These are phyloP conservation scores for Plagodis pulveraria DNA, from an alignment of 2,888 invertebrate species.

Conservation along the genomic window DNA sequence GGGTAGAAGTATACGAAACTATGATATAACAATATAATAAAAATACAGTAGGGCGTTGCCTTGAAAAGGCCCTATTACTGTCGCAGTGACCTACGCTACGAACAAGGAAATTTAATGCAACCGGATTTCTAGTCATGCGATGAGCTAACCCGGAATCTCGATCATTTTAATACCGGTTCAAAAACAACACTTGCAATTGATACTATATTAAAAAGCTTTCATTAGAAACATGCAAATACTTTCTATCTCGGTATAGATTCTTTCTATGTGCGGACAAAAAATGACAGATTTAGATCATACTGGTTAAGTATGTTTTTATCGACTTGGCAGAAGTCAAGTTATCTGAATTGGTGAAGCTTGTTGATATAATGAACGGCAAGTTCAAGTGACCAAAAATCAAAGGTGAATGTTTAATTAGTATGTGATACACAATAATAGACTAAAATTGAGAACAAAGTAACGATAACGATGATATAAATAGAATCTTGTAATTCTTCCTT, in stretches of 20 bases:
- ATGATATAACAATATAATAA: not conserved
- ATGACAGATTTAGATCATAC: conserved; percentile 53
- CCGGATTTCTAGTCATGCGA: conserved; percentile 10
- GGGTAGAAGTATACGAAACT: too few relatives aligned
- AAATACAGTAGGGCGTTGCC: conserved; percentile 27
- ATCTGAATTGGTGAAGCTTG: not conserved
- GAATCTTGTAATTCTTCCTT: too few relatives aligned
- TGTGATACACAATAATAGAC: too few relatives aligned
- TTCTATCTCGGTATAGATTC: conserved; percentile 48
- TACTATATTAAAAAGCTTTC: conserved; percentile 51
- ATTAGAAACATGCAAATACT: conserved; percentile 53
- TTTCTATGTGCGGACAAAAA: conserved; percentile 51
- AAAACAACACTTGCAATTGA: conserved; percentile 5
- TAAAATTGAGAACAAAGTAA: too few relatives aligned
- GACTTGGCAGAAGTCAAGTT: conserved; percentile 23
- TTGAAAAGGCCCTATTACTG: conserved; percentile 30
- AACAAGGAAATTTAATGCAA: conserved; percentile 16
- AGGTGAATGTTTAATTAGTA: conserved; percentile 5
- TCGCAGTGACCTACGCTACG: conserved; percentile 26
- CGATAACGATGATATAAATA: too few relatives aligned
- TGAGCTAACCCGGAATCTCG: conserved; percentile 9
- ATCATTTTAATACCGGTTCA: conserved; percentile 12
- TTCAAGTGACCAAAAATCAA: conserved; percentile 17
- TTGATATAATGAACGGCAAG: conserved; percentile 3
- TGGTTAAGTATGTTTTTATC: conserved; percentile 21